A percentile compares a stretch with the other conserved stretches of the same genome.
Conservation (phyloP, 92 coral and sea anemone genomes). For the Heliopora coerulea region DNA sequence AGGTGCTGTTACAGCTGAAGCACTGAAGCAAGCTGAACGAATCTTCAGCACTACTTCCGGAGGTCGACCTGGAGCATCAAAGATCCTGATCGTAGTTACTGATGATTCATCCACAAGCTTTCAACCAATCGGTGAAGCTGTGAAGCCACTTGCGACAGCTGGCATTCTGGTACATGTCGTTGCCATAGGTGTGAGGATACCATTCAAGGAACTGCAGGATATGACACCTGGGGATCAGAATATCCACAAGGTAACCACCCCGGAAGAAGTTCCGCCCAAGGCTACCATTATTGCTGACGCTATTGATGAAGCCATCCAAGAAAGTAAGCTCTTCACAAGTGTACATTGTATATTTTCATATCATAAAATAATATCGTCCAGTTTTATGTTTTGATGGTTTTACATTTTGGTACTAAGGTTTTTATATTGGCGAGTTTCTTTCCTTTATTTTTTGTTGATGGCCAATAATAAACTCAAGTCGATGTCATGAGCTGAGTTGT, state of each 20-base stretch:
- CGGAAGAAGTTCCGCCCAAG: constrained; percentile 45
- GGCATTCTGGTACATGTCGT: constrained; percentile 56
- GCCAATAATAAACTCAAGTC: no score
- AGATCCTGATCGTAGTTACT: constrained; percentile 61
- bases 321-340: constrained; percentile 36
- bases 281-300: constrained; percentile 15
- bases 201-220: constrained; percentile 26
- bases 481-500: no score
- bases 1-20: constrained; percentile 56
- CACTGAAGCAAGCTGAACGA: constrained; percentile 55
- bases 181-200: constrained; percentile 54
- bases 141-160: constrained; percentile 56
- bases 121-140: constrained; percentile 61
- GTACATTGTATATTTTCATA: no score
- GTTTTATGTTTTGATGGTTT: no score
- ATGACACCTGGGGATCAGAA: constrained; percentile 40
- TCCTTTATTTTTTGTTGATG: no score
- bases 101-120: constrained; percentile 61
- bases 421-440: no score
- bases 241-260: constrained; percentile 32
- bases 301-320: constrained; percentile 30
- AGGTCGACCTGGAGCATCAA: constrained; percentile 60
- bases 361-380: no score
- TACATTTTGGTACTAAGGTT: no score
- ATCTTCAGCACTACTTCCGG: constrained; percentile 56